These are phyloP conservation scores for Glaucomys volans DNA, from an alignment of 2,113 vertebrate genomes.

Conservation along the genomic window DNA sequence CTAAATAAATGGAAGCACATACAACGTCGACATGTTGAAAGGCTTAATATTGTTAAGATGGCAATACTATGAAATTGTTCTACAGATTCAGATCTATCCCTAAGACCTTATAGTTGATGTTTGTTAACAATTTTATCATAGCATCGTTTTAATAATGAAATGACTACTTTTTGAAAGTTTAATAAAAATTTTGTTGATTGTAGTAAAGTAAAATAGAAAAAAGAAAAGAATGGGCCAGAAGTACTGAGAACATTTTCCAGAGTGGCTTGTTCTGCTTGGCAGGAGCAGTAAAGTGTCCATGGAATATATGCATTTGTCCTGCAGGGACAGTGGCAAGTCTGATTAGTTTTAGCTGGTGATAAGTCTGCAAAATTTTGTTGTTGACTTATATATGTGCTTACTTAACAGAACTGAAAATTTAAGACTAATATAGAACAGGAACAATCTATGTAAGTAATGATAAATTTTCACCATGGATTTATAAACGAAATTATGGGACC, in stretches of 20 bases:
- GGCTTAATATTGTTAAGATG: neutral
- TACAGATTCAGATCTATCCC: neutral
- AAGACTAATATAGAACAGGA: neutral
- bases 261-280: neutral
- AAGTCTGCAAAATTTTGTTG: neutral
- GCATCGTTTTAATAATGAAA: constrained; percentile 12
- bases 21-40: neutral
- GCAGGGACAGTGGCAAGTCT: neutral
- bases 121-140: constrained; percentile 41
- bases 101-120: neutral
- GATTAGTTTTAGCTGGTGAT: neutral
- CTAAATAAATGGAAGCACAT: neutral
- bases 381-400: neutral
- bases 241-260: neutral
- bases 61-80: neutral
- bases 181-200: neutral
- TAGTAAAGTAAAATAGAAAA: neutral
- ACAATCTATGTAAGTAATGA: neutral
- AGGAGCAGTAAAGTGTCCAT: neutral
- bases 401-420: neutral
- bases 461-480: neutral
- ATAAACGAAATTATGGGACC: neutral
- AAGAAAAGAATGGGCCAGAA: neutral
- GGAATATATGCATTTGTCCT: neutral
- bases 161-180: neutral